Base-by-base conservation (phyloP, 2,113 vertebrate species). In the Toxostoma redivivum region DNA sequence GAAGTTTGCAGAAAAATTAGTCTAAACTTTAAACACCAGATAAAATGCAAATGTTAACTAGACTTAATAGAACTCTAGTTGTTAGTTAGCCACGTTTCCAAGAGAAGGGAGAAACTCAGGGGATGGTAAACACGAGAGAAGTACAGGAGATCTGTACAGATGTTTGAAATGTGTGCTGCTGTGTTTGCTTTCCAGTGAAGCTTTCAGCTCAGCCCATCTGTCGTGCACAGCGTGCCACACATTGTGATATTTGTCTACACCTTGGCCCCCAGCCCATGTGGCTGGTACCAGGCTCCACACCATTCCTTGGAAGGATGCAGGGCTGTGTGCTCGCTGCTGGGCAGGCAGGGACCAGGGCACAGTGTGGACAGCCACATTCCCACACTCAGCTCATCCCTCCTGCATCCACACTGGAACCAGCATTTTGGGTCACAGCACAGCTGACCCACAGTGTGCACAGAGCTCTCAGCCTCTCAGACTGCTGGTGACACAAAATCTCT, bases 401-500 rank as follows among this genome's bases (percentile, higher is more conserved):
- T 2, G 2, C 3, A 1, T 15, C 64, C 42, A 2, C 50, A 1
- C 61, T 51, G 40, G 72, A 65, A 48, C 3, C 31, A 40, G 33
- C 7, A 2, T 58, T 57, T 5, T 10, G 33, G 62, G 67, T 61
- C 76, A 37, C 28, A 30, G 40, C 40, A 10, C 18, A 1, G 1
- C 44, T 67, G 61, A 44, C 30, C 35, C 24, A 35, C 21, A 35
- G 40, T 0, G 5, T 38, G 70, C 33, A 30, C 53, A 17, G 7
- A 74, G 51, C 57, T 70, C 48, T 44, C 69, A 35, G 72, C 16
- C 2, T 1, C 60, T 67, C 66, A 57, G 90, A 21, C 65, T 90
- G 74, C 66, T 61, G 61, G 53, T 91, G 70, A 45, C 81, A 90
- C 44, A 91, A 72, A 87, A 93, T 51, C 58, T 81, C 42, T 88